These are phyloP conservation scores for Prosopocoilus inquinatus DNA, from an alignment of 2,888 invertebrate species.

Conservation along the genomic window DNA sequence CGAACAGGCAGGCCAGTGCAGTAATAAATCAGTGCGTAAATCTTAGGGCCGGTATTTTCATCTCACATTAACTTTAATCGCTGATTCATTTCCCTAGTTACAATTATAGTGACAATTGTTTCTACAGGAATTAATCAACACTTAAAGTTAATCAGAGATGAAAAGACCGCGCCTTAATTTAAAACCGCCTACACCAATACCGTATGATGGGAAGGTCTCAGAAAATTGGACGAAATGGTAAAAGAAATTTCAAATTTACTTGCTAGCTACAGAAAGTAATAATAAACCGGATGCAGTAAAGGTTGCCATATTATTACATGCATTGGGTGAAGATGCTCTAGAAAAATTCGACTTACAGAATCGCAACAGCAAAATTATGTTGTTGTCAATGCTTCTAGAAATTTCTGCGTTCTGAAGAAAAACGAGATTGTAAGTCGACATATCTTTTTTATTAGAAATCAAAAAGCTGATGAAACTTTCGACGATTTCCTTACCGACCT, in stretches of 20 bases:
- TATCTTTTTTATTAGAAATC: not conserved
- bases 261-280: not conserved
- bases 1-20: too few relatives aligned
- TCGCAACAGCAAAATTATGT: not conserved
- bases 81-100: too few relatives aligned
- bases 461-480: not conserved
- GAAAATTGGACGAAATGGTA: conserved; percentile 3
- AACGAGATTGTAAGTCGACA: not conserved
- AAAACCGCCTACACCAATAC: too few relatives aligned
- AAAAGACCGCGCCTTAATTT: too few relatives aligned
- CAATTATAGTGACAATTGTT: too few relatives aligned
- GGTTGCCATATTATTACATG: not conserved
- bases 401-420: not conserved
- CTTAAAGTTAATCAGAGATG: too few relatives aligned
- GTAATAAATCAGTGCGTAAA: too few relatives aligned
- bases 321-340: not conserved
- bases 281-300: not conserved
- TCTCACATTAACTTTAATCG: too few relatives aligned
- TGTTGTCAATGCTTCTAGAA: not conserved
- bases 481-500: not conserved
- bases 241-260: not conserved
- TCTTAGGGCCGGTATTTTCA: too few relatives aligned
- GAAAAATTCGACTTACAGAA: not conserved
- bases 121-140: too few relatives aligned
- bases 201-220: too few relatives aligned